Base-by-base conservation (phyloP, 64 coral and sea anemone genomes). In the Dendrophyllia cribrosa region DNA sequence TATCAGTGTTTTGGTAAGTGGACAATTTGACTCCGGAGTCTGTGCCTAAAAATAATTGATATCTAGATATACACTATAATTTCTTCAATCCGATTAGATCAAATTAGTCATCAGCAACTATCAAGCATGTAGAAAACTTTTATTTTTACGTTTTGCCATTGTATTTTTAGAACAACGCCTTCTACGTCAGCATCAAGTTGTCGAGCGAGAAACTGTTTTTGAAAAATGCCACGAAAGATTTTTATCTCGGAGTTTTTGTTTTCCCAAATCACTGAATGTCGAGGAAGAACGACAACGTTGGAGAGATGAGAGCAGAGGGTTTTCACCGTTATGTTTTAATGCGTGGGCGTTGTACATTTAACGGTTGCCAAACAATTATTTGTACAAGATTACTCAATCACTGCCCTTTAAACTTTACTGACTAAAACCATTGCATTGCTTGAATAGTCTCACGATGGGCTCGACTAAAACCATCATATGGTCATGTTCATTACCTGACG, bases 1-100 rank as follows among this genome's bases (percentile, higher is more conserved):
- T 84, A 84, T 84, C 62, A 46, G 59, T 19, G 20, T 24, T 84
- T 51, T 17, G 43, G 77, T 61, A 80, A 84, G 62, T 66, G 80
- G 61, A 51, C 80, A 67, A 44, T 68, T 84, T 16, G 80, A 64
- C 46, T 60, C 80, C 26, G 59, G 80, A 64, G 20, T 60, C 80
- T 14, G 59, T 84, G 20, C 43, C 80, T 66, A 66, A 82, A 84
- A 84, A 84, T 84, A 84, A 48, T 22, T 50, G 15, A 17, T 49
- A 75, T 50, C 17, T 67, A 14, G 25, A 63, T 64, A 2, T 20
- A 14, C 34, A 43, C 25, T 15, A 64, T 65, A 80, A 80, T 80
- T 80, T 56, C 19, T n/a, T 84, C 47, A 65, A 67, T 52, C 43
- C 43, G 20, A 68, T 51, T 43, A 75, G 46, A 84, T 84, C 19